These are phyloP conservation scores for Orientallactaga sibirica DNA, from an alignment of 2,797 vertebrate genomes.

Conservation along the genomic window DNA sequence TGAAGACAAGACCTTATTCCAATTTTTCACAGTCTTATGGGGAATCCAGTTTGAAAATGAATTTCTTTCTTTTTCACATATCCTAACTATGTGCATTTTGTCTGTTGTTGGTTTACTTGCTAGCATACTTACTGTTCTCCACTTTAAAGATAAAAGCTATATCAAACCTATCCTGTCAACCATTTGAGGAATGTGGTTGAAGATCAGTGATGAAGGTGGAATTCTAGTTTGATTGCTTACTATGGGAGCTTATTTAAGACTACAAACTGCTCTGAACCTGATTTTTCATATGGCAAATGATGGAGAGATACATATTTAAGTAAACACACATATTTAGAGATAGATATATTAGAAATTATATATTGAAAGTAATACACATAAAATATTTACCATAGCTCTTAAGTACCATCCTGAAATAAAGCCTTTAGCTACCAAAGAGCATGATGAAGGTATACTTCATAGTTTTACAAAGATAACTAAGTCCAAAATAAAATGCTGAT, in stretches of 20 bases:
- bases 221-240: neutral
- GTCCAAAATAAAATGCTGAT: neutral
- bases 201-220: neutral
- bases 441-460: neutral
- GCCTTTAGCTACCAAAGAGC: neutral
- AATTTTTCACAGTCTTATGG: neutral
- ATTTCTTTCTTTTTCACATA: neutral
- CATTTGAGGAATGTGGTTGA: neutral
- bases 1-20: neutral
- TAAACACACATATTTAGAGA: neutral
- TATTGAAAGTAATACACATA: neutral
- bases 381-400: neutral
- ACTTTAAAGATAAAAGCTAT: neutral
- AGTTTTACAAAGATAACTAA: neutral
- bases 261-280: neutral
- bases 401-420: neutral
- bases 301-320: neutral
- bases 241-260: neutral
- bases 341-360: neutral
- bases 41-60: conserved; percentile 25
- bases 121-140: neutral
- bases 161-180: neutral
- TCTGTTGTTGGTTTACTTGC: neutral
- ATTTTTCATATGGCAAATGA: conserved; percentile 19
- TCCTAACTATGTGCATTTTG: neutral